A percentile compares a stretch with the other conserved stretches of the same genome.
Evolutionary conservation across 2,797 vertebrate genomes (phyloP).

Genomic region (Myotis findleyi): DNA sequence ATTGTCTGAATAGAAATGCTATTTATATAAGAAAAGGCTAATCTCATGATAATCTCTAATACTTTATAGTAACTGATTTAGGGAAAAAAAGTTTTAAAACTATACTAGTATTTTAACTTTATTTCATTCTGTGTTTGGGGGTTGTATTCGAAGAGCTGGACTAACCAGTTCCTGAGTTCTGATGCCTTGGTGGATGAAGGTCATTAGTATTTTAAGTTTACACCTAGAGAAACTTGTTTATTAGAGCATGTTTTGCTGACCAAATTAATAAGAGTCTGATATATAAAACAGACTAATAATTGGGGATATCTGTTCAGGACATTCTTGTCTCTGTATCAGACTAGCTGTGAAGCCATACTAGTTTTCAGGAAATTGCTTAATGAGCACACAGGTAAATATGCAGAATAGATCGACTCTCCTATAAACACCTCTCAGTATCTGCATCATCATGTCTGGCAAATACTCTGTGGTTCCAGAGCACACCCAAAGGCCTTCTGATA

Average conservation of each 20-base stretch:
- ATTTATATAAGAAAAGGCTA: conserved; percentile 1
- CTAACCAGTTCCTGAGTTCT: neutral
- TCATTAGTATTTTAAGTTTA: neutral
- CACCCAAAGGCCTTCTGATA: neutral
- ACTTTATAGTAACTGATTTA: neutral
- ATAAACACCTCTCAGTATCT: neutral
- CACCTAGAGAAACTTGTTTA: neutral
- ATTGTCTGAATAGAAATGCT: conserved; percentile 17
- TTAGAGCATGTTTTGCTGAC: neutral
- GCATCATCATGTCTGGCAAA: neutral
- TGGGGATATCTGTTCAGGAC: neutral
- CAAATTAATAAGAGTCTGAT: neutral
- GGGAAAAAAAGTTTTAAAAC: neutral
- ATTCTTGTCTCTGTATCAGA: neutral
- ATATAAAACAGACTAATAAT: neutral
- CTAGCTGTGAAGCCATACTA: neutral
- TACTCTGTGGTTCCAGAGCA: neutral
- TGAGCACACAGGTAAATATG: neutral
- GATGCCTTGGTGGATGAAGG: neutral
- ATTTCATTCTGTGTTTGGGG: neutral
- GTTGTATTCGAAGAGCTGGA: neutral
- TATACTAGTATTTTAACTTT: neutral
- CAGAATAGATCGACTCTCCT: neutral
- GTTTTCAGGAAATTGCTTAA: neutral
- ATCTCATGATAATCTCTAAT: neutral